Conservation (phyloP, 2,888 invertebrate genomes). For the Macrosiphum euphorbiae region DNA sequence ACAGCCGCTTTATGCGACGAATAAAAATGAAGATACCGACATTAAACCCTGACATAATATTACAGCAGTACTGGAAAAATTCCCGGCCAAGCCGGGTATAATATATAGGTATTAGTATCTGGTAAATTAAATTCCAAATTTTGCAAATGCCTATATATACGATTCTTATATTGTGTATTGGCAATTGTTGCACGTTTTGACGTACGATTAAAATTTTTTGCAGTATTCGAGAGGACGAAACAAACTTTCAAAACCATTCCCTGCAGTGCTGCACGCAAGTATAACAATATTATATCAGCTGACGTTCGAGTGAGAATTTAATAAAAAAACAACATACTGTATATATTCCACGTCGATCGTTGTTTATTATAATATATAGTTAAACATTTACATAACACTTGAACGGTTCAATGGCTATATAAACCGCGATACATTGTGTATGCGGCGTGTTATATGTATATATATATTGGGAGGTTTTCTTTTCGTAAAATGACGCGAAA, state of each 20-base stretch:
- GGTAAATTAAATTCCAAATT: background rate
- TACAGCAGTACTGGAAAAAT: background rate
- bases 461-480: background rate
- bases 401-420: background rate
- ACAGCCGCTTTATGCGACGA: background rate
- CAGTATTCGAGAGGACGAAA: background rate
- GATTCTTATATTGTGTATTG: too few relatives aligned
- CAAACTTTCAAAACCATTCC: background rate
- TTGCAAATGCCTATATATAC: too few relatives aligned
- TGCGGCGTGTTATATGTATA: background rate
- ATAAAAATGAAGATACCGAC: background rate
- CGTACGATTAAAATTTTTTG: background rate
- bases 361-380: background rate
- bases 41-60: background rate
- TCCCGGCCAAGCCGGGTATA: background rate
- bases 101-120: background rate
- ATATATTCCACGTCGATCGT: background rate
- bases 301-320: background rate
- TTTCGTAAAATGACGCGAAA: background rate
- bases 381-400: background rate
- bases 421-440: background rate
- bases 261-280: background rate
- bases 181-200: background rate
- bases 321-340: constrained; percentile 2
- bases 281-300: background rate